Evolutionary conservation across 2,888 invertebrate genomes (phyloP), one percentile per base, ranked within the genome.

Genomic region (Gerris lacustris): DNA sequence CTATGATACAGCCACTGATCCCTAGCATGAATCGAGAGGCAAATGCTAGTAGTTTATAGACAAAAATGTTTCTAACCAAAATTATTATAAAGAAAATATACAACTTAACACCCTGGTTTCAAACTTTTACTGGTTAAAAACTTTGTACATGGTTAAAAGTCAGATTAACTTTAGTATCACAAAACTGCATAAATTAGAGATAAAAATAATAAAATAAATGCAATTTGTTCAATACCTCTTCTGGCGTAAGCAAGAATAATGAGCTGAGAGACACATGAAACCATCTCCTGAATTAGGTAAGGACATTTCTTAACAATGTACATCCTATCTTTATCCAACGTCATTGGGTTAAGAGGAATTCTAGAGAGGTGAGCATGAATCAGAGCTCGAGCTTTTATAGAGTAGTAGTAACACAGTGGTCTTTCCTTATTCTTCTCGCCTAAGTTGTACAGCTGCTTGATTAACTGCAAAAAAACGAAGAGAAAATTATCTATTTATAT

Each of bases 351-450:
- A 31, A 95, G 80, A 4, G 85, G 82, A 78, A 97, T 86, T 68
- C 98, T 87, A n/a, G 89, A 86, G 69, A 99, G 84, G 82, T 99
- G 98, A 2, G 97, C 96, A 80, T 97, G 95, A n/a, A 99, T 83
- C 31, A 99, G 83, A 43, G 96, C 94, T 66, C 99, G 86, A 0
- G 98, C 94, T 80, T 91, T 92, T 75, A 93, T 89, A 76, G 96
- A 96, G 83, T 97, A 98, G 69, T 90, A 86, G 73, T 90, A 88
- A 80, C 96, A 96, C 18, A 99, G 83, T 0, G 98, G 98, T 75
- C 89, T 86, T 80, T 99, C 98, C 79, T 94, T 94, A 80, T 96
- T 97, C 82, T 97, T 98, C 80, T 97, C 98, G 74, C 91, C 91
- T 45, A 99, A 83, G 81, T 96, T 92, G 0, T 91, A 90, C 68